Evolutionary conservation across 1,140 invertebrate genomes (phyloP).

Genomic region (Drosophila sucinea): DNA sequence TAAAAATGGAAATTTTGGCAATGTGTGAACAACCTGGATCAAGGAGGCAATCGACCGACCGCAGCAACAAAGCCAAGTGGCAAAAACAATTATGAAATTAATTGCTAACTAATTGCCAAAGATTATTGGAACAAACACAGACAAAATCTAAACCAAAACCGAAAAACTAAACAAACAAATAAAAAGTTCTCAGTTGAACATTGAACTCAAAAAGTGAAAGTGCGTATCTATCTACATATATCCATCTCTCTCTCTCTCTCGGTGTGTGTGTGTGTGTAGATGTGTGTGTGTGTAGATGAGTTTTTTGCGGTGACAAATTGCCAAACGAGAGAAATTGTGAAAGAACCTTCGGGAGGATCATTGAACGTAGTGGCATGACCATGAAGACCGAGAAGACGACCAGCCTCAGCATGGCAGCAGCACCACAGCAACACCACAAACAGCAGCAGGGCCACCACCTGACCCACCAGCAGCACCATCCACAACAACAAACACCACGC

Average conservation of each 20-base stretch:
- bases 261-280: not conserved
- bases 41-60: constrained; percentile 42
- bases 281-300: not conserved
- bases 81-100: constrained; percentile 77
- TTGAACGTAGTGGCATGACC: constrained; percentile 44
- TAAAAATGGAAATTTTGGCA: constrained; percentile 45
- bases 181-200: constrained; percentile 20
- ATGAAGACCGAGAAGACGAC: constrained; percentile 75
- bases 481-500: constrained; percentile 37
- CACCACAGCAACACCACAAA: constrained; percentile 33
- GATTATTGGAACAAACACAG: constrained; percentile 44
- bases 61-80: constrained; percentile 22
- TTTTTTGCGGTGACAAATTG: constrained; percentile 35
- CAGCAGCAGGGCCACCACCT: constrained; percentile 42
- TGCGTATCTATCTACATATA: constrained; percentile 17
- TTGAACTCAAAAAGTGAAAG: constrained; percentile 42
- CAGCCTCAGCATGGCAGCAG: constrained; percentile 41
- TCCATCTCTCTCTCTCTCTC: not conserved
- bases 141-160: not conserved
- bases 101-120: constrained; percentile 68
- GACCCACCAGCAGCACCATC: constrained; percentile 26
- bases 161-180: not conserved
- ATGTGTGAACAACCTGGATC: constrained; percentile 71
- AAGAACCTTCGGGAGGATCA: constrained; percentile 38
- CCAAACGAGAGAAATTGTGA: constrained; percentile 35